These are phyloP conservation scores for Oophaga sylvatica DNA, from an alignment of 2,797 vertebrate species.

Conservation along the genomic window DNA sequence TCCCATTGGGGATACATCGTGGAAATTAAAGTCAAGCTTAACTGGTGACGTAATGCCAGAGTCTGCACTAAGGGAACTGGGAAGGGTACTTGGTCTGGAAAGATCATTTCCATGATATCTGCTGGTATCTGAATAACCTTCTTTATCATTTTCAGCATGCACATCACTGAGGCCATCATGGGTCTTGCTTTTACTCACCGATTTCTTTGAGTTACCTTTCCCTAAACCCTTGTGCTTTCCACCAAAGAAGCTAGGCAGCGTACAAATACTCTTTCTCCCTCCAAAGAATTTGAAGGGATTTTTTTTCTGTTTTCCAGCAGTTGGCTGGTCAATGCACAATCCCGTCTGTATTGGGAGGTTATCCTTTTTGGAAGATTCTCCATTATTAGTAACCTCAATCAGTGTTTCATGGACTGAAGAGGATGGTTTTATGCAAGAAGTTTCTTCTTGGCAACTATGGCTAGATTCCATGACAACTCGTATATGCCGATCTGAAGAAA, in stretches of 20 bases:
- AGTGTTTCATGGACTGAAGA: slow-evolving; percentile 62
- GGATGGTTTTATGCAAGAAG: slow-evolving; percentile 65
- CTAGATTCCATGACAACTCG: slow-evolving; percentile 78
- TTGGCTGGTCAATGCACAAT: slow-evolving; percentile 72
- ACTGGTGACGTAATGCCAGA: slow-evolving; percentile 69
- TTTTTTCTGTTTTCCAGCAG: slow-evolving; percentile 86
- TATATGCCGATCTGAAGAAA: slow-evolving; percentile 60
- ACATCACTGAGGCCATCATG: slow-evolving; percentile 84
- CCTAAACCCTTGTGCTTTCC: slow-evolving; percentile 82
- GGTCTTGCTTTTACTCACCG: slow-evolving; percentile 89
- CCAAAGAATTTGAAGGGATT: slow-evolving; percentile 92
- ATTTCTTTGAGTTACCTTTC: slow-evolving; percentile 83
- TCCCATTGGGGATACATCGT: slow-evolving; percentile 62
- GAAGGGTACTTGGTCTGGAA: slow-evolving; percentile 66
- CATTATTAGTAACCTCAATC: slow-evolving; percentile 42
- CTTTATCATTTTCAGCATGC: slow-evolving; percentile 70
- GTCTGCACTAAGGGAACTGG: slow-evolving; percentile 74
- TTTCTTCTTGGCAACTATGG: slow-evolving; percentile 66
- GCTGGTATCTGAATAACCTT: slow-evolving; percentile 62
- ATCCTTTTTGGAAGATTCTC: slow-evolving; percentile 59
- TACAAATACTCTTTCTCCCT: slow-evolving; percentile 90
- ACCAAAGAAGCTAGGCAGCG: slow-evolving; percentile 91
- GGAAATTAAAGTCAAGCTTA: slow-evolving; percentile 60
- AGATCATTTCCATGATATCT: slow-evolving; percentile 73
- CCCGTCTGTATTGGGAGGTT: slow-evolving; percentile 13